Evolutionary conservation across 2,888 invertebrate species (phyloP).

Genomic region (Lucinisca nassula): DNA sequence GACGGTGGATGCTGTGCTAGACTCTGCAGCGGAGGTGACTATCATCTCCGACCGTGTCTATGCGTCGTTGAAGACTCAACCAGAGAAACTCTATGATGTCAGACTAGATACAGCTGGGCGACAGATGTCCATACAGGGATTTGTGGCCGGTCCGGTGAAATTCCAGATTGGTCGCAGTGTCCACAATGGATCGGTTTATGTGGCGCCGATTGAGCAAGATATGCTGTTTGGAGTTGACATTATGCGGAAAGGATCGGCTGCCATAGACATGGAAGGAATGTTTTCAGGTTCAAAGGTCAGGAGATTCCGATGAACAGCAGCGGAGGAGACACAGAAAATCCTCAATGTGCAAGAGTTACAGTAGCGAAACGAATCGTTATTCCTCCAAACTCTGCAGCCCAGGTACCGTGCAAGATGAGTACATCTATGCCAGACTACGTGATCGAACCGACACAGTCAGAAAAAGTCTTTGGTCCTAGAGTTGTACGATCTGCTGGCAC

Average conservation of each 20-base stretch:
- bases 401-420: background rate
- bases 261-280: background rate
- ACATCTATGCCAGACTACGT: background rate
- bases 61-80: background rate
- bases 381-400: background rate
- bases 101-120: background rate
- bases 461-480: background rate
- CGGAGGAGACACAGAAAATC: background rate
- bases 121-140: background rate
- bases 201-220: background rate
- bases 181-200: background rate
- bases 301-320: background rate
- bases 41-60: background rate
- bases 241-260: background rate
- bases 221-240: conserved; percentile 8
- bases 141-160: too few relatives aligned
- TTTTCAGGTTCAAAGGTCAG: background rate
- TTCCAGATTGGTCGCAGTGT: too few relatives aligned
- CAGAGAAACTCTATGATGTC: background rate
- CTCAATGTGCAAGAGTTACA: background rate
- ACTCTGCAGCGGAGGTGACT: background rate
- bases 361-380: background rate
- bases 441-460: background rate
- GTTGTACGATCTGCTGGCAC: background rate
- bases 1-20: background rate